phyloP scores from a whole-genome alignment of 2,888 invertebrate species.

The Ischnus inquisitorius region DNA sequence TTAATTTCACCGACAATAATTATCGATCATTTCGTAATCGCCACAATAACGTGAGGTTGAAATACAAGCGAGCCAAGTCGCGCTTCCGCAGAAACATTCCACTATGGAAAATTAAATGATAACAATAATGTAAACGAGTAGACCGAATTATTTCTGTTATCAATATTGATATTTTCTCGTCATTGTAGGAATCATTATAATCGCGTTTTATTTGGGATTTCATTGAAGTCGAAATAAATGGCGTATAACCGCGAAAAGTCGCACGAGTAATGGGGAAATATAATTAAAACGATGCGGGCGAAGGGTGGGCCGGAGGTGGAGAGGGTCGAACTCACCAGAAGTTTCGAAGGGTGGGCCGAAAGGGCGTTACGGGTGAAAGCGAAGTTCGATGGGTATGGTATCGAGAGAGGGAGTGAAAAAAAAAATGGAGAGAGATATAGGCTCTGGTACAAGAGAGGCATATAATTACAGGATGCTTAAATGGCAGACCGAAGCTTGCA shows the following conservation, averaged over 20 bases:
- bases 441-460: conserved; percentile 72
- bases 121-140: not conserved
- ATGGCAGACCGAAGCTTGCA: conserved; percentile 79
- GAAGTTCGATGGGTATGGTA: conserved; percentile 46
- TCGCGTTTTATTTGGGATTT: conserved; percentile 10
- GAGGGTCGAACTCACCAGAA: conserved; percentile 30
- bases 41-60: conserved; percentile 28
- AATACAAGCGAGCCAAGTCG: no score
- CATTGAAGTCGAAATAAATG: not conserved
- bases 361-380: conserved; percentile 42
- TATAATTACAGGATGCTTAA: conserved; percentile 83
- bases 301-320: no score
- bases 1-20: conserved; percentile 41
- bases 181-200: conserved; percentile 32
- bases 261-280: conserved; percentile 51
- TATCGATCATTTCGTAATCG: conserved; percentile 55
- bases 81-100: no score
- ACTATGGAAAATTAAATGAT: not conserved
- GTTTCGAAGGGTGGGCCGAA: conserved; percentile 27
- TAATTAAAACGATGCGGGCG: conserved; percentile 49
- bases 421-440: conserved; percentile 15
- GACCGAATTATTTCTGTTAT: no score
- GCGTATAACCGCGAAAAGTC: conserved; percentile 55
- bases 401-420: conserved; percentile 24
- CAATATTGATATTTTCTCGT: not conserved